These are phyloP conservation scores for Scaptomyza tumidula DNA, from an alignment of 2,888 invertebrate genomes.

Conservation along the genomic window DNA sequence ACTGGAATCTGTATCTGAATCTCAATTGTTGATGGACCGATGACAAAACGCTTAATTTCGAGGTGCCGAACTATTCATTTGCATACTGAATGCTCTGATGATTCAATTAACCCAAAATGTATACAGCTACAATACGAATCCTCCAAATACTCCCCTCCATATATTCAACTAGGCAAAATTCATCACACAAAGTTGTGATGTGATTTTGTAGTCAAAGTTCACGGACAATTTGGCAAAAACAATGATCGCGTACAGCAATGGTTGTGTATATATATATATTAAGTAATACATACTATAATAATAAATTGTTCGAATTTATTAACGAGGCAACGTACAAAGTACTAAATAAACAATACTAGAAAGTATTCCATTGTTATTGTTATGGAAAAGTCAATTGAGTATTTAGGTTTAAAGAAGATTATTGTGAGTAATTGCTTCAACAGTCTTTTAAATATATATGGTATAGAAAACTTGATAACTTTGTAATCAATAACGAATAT, in stretches of 20 bases:
- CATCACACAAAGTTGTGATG: constrained; percentile 24
- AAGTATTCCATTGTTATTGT: background rate
- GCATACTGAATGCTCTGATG: constrained; percentile 23
- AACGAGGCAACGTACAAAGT: constrained; percentile 7
- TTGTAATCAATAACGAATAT: background rate
- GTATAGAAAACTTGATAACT: no score
- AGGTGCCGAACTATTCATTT: constrained; percentile 44
- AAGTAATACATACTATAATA: constrained; percentile 27
- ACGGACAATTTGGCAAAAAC: constrained; percentile 60
- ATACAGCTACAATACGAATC: no score
- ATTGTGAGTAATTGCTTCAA: no score
- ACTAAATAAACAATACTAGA: background rate
- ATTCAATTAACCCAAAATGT: constrained; percentile 46
- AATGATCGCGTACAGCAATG: constrained; percentile 15
- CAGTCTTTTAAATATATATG: no score
- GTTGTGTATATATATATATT: background rate
- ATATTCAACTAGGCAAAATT: constrained; percentile 13
- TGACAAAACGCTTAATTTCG: constrained; percentile 31
- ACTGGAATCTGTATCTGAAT: background rate
- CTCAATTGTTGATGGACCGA: constrained; percentile 2
- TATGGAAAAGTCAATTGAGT: no score
- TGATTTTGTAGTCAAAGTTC: constrained; percentile 44
- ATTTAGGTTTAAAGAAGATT: background rate
- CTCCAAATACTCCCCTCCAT: no score
- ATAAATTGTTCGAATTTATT: constrained; percentile 1